Evolutionary conservation across 2,888 invertebrate genomes (phyloP).

Genomic region (Lamellibrachia satsuma): DNA sequence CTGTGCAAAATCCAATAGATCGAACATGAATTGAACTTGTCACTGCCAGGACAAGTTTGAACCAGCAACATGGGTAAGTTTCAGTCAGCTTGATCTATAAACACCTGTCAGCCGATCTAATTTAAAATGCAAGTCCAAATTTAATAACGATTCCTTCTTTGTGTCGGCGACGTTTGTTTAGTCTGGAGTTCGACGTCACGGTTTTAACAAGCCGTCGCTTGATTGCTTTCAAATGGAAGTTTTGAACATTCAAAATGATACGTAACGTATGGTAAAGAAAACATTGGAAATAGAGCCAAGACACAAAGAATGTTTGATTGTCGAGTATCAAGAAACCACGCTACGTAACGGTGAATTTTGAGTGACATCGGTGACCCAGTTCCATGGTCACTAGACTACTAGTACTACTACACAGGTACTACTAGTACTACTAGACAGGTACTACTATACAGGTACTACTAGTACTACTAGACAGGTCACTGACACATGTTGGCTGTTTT

Average conservation of each 20-base stretch:
- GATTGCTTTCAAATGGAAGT: background rate
- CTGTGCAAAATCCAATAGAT: background rate
- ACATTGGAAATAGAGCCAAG: background rate
- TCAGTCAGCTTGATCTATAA: background rate
- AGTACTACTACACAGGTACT: too few species aligned
- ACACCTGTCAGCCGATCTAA: background rate
- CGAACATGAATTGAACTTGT: background rate
- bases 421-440: background rate
- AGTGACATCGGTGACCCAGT: background rate
- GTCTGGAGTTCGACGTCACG: background rate
- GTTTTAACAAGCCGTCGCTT: background rate
- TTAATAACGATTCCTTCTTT: background rate
- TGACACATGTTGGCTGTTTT: background rate
- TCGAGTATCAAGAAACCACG: background rate
- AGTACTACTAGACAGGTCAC: background rate
- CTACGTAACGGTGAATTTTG: background rate
- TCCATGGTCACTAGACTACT: background rate
- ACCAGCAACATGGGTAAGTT: background rate
- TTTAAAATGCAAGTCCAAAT: background rate
- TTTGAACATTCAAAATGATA: background rate
- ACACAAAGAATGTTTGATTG: background rate
- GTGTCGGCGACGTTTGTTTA: background rate
- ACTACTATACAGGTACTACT: too few species aligned
- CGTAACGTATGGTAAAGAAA: background rate
- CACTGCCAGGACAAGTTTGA: background rate